These are phyloP conservation scores for Hoplostethus mediterraneus DNA, from an alignment of 2,797 vertebrate species.

Conservation along the genomic window DNA sequence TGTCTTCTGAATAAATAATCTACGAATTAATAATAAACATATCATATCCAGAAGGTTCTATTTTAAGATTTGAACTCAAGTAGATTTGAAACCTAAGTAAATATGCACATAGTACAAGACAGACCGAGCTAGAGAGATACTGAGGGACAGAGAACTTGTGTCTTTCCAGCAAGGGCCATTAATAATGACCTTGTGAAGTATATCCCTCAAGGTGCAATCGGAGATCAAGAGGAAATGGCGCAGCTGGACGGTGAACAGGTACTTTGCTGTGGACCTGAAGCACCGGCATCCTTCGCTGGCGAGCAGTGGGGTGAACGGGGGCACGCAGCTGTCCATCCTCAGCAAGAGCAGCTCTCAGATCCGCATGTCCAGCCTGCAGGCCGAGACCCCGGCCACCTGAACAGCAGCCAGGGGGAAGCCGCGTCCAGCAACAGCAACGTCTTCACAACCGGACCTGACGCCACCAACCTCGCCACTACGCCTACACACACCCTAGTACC, in stretches of 20 bases:
- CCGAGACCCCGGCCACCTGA: slow-evolving; percentile 75
- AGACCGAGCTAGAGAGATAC: slow-evolving; percentile 88
- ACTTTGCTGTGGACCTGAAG: slow-evolving; percentile 99
- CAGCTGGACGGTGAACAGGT: slow-evolving; percentile 99
- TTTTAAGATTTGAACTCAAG: background rate
- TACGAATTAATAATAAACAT: background rate
- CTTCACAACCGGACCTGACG: slow-evolving; percentile 17
- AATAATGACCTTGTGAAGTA: slow-evolving; percentile 92
- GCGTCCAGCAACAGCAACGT: background rate
- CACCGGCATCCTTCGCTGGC: slow-evolving; percentile 96
- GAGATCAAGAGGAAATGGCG: slow-evolving; percentile 99
- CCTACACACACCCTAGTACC: slow-evolving; percentile 52
- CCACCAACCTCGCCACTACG: slow-evolving; percentile 15
- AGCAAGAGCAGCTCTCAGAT: slow-evolving; percentile 99
- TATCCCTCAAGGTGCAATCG: slow-evolving; percentile 98
- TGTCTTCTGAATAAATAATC: background rate
- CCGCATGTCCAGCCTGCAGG: slow-evolving; percentile 91
- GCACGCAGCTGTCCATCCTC: slow-evolving; percentile 98
- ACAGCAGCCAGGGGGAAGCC: background rate
- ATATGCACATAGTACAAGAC: slow-evolving; percentile 83
- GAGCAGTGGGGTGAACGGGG: slow-evolving; percentile 98
- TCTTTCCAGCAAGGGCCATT: slow-evolving; percentile 79
- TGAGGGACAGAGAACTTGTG: slow-evolving; percentile 53
- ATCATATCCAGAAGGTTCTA: background rate
- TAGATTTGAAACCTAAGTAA: background rate